Evolutionary conservation across 1,140 invertebrate genomes (phyloP), one percentile per base, ranked within the genome.

Genomic region (Protaetia brevitarsis): DNA sequence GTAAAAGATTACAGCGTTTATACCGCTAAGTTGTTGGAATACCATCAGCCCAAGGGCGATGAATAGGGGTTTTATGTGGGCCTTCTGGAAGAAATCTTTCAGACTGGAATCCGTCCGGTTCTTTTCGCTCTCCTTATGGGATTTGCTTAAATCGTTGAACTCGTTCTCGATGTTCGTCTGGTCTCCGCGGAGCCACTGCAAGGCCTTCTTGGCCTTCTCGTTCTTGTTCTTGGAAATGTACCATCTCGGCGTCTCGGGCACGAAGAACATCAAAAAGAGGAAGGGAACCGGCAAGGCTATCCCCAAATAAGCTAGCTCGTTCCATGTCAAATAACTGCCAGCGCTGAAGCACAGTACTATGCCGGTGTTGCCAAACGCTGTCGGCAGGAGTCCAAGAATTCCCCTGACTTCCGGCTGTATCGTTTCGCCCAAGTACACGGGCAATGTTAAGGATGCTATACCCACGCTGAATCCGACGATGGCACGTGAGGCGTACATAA

Each of bases 351-450:
- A 89, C 1, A 93, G 11, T 3, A 95, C 78, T 62, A 95, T 93
- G 67, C 93, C 90, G 58, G 90, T 87, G 71, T 96, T 97, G 77
- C 95, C 95, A 65, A 97, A 87, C 0, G 91, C 91, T 13, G 94
- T 95, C 0, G 93, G 92, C 65, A 97, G 78, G 28, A 96, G 80
- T 13, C 94, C 94, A 5, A 97, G 80, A 2, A 90, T 88, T 7
- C n/a, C n/a, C n/a, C n/a, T n/a, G n/a, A 96, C 90, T 82, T 95
- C 92, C 2, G 94, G 88, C 74, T 96, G 93, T 21, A 96, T 84
- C 1, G 92, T 92, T 81, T 97, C 95, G 26, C 93, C 93, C n/a
- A 97, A 84, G 75, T 97, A 97, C 2, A 97, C 92, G 0, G 94
- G 94, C 58, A 94, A 84, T 3, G 90, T 89, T 0, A 96, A 83